Base-by-base conservation (phyloP, 2,113 vertebrate species). In the Hystrix brachyura region DNA sequence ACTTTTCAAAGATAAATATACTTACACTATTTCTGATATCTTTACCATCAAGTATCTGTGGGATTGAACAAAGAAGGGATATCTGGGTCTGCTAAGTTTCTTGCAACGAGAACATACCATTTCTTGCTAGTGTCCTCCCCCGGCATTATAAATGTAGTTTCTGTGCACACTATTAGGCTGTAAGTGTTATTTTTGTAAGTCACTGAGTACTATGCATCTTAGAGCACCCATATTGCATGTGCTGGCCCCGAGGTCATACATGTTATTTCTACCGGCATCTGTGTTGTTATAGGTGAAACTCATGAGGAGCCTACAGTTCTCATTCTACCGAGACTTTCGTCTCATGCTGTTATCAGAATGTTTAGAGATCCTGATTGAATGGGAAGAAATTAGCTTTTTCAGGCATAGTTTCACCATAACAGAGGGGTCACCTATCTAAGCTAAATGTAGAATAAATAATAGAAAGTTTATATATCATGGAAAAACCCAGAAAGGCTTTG, bases 381-480 rank as follows among this genome's bases (percentile, higher is more conserved):
- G 27, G 51, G 34, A 95, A 95, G 17, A 51, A 92, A 94, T 95
- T 69, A 93, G 21, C 48, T 64, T 91, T 95, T 90, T 72, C 71
- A 87, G 89, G n/a, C 95, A 97, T 93, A 85, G 90, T 94, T 94
- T 95, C 48, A 88, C 94, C 96, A 48, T 62, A 88, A 80, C 69
- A 89, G n/a, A 93, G 27, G 69, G 51, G 60, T 92, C 79, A 90
- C 95, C 43, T 95, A 79, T 43, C 43, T 97, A 86, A 97, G 87
- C 59, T 94, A 97, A 90, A 82, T 95, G 71, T 78, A 23, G 53
- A 91, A 74, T 90, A 55, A 96, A 80, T 94, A 95, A 96, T 96
- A 93, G 86, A 89, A 95, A 92, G 29, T 81, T 69, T 87, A 78
- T 3, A 90, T 51, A 85, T 93, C 32, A 85, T 17, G 46, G 19